Evolutionary conservation across 2,888 invertebrate species (phyloP).

Genomic region (Acrobasis consociella): DNA sequence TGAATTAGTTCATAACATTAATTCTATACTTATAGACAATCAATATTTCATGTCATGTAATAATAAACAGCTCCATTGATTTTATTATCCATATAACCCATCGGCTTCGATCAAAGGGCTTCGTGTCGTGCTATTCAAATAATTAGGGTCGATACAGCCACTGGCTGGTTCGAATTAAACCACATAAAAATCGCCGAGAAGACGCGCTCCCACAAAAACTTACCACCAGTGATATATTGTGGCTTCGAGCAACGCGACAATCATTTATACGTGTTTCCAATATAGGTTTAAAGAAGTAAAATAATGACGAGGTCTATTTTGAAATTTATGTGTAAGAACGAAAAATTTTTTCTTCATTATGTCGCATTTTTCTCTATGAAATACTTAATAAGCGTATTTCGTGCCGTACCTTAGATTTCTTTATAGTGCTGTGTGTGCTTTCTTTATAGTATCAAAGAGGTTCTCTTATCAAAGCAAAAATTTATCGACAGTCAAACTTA

Average conservation of each 20-base stretch:
- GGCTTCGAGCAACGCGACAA: constrained; percentile 41
- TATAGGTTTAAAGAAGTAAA: constrained; percentile 55
- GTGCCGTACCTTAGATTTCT: too few relatives aligned
- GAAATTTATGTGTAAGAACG: too few relatives aligned
- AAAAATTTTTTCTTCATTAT: too few relatives aligned
- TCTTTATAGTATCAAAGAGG: too few relatives aligned
- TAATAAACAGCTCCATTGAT: constrained; percentile 40
- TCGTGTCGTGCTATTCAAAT: constrained; percentile 76
- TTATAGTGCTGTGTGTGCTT: too few relatives aligned
- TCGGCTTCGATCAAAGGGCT: constrained; percentile 72
- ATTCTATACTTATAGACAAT: too few relatives aligned
- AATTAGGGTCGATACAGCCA: constrained; percentile 74
- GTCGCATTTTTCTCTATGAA: too few relatives aligned
- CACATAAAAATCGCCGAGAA: constrained; percentile 67
- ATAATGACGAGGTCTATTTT: constrained; percentile 38
- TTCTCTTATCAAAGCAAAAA: too few relatives aligned
- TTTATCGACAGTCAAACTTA: too few relatives aligned
- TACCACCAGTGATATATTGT: constrained; percentile 58
- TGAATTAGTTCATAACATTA: too few relatives aligned
- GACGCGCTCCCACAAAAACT: constrained; percentile 59
- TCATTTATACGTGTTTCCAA: constrained; percentile 56
- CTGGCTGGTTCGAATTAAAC: constrained; percentile 70
- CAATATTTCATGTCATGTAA: neutral
- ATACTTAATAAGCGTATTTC: too few relatives aligned
- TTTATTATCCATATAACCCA: constrained; percentile 46